Evolutionary conservation across 2,888 invertebrate species (phyloP).

Genomic region (Ormia ochracea): DNA sequence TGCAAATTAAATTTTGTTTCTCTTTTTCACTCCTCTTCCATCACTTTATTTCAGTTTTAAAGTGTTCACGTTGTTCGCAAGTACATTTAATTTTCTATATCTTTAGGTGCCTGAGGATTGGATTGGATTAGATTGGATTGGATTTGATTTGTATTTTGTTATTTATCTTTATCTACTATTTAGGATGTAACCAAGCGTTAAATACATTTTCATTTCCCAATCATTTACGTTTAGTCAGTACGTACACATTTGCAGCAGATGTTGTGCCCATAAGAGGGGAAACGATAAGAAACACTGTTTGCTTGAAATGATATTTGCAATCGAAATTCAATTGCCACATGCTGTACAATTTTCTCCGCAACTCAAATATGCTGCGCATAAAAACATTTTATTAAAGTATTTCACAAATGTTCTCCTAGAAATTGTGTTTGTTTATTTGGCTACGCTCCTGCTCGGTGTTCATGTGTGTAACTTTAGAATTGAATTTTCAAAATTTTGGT

Average conservation of each 20-base stretch:
- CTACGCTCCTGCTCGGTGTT: not conserved
- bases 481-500: constrained; percentile 9
- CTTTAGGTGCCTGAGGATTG: constrained; percentile 6
- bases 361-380: not conserved
- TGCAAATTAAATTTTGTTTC: constrained; percentile 50
- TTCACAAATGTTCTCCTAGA: not conserved
- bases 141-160: constrained; percentile 11
- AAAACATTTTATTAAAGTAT: not conserved
- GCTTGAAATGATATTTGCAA: not conserved
- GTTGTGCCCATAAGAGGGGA: not conserved
- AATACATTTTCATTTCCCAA: constrained; percentile 52
- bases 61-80: constrained; percentile 3
- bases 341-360: no score
- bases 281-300: not conserved
- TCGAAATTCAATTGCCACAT: no score
- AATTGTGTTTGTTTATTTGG: not conserved
- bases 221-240: constrained; percentile 23
- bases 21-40: constrained; percentile 3
- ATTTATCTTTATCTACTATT: constrained; percentile 6
- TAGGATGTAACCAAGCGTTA: constrained; percentile 51
- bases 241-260: not conserved
- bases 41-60: constrained; percentile 25
- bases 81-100: not conserved
- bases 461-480: not conserved
- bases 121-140: constrained; percentile 15